Evolutionary conservation across 1,140 invertebrate species (phyloP), one percentile per base, ranked within the genome.

Genomic region (Himalopsyche phryganea): DNA sequence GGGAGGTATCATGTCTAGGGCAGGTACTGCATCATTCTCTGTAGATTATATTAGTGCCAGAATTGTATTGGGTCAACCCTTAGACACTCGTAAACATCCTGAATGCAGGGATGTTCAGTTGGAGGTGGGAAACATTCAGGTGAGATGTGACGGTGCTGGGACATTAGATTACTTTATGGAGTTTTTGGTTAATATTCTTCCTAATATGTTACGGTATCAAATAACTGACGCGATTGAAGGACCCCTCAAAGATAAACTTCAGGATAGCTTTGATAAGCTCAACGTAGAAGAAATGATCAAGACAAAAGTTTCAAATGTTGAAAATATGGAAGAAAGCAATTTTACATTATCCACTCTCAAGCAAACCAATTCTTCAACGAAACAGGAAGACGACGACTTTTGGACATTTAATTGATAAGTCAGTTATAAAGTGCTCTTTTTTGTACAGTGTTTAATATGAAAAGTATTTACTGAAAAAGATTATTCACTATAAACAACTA

Each of bases 41-140:
- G 78, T 91, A 17, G 87, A 91, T 57, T 88, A 90, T 66, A 80
- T 89, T 10, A 84, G 80, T 55, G 83, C 77, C 23, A 75, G 75
- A 61, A 60, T 90, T 0, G 82, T 83, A 46, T 65, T 91, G 0
- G 86, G 82, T 59, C 90, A 92, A 68, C 80, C 87, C 0, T 71
- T 91, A 47, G 89, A 94, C 66, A 87, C 86, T 0, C 77, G 89
- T 44, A 84, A 90, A 58, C 81, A 79, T 11, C 84, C 88, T 1
- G 72, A 77, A 56, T 80, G 92, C 7, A 83, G 86, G 65, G 83
- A 88, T 50, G 74, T 92, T 9, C 81, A 91, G 65, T 71, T 93
- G 11, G 87, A 89, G 72, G 69, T 93, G 63, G 91, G 91, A 13
- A 92, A 92, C 67, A 90, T 92, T 61, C 89, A 91, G 72, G 77